Evolutionary conservation across 2,888 invertebrate species (phyloP).

Genomic region (Drosophila demipolita): DNA sequence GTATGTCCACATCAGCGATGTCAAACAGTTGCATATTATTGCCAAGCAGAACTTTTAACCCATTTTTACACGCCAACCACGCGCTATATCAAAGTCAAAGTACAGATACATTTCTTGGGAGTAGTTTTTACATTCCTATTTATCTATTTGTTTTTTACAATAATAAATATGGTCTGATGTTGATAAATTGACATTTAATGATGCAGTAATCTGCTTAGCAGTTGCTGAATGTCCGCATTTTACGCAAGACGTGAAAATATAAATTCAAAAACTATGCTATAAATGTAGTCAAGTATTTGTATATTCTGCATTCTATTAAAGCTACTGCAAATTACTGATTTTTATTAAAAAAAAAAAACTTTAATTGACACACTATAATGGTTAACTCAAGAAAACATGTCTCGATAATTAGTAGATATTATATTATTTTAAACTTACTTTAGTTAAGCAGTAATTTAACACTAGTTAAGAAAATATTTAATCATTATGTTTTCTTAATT

Average conservation of each 20-base stretch:
- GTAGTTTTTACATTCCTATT: neutral
- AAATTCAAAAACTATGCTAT: no score
- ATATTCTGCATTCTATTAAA: neutral
- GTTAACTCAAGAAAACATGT: neutral
- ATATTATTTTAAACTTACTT: neutral
- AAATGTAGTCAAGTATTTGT: neutral
- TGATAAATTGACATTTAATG: constrained; percentile 44
- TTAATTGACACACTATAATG: neutral
- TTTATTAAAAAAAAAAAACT: neutral
- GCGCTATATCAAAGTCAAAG: constrained; percentile 39
- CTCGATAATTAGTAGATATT: neutral
- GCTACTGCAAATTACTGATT: neutral
- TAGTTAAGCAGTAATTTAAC: neutral
- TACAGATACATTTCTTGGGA: constrained; percentile 10
- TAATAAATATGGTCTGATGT: constrained; percentile 36
- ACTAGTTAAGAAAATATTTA: neutral
- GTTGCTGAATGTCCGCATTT: neutral
- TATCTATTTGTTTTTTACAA: constrained; percentile 17
- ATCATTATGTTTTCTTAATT: neutral
- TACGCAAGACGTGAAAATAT: neutral
- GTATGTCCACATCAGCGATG: constrained; percentile 60
- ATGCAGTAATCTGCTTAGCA: constrained; percentile 4
- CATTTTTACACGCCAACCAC: constrained; percentile 31
- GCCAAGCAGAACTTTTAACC: constrained; percentile 38
- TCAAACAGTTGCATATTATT: constrained; percentile 61